A percentile compares a stretch with the other conserved stretches of the same genome.
phyloP scores from a whole-genome alignment of 2,797 vertebrate species.

The Chaenodraco wilsoni region DNA sequence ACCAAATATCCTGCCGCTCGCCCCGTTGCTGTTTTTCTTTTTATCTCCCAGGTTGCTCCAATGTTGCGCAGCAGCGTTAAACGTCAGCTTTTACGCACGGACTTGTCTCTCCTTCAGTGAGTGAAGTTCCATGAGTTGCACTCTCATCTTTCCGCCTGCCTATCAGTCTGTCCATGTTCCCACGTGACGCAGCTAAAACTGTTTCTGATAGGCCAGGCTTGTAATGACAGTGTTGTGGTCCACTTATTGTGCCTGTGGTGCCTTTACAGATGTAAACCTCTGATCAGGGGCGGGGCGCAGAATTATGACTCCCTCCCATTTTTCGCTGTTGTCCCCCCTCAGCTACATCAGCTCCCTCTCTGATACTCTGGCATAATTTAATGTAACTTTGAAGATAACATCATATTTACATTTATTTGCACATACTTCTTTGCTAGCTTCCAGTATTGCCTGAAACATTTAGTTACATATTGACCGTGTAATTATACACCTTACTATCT shows the following conservation, averaged over 20 bases:
- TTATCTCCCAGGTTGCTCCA: slow-evolving; percentile 24
- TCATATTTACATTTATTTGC: background rate
- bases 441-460: background rate
- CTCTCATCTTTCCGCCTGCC: slow-evolving; percentile 82
- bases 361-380: background rate
- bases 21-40: slow-evolving; percentile 40
- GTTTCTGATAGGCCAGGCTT: slow-evolving; percentile 75
- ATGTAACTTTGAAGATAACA: background rate
- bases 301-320: background rate
- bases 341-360: slow-evolving; percentile 14
- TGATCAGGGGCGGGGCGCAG: slow-evolving; percentile 9
- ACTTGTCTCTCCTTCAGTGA: slow-evolving; percentile 66
- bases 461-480: too few relatives aligned
- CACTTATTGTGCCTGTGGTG: slow-evolving; percentile 15
- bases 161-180: slow-evolving; percentile 67
- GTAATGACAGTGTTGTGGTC: slow-evolving; percentile 26
- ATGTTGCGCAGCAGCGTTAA: slow-evolving; percentile 50
- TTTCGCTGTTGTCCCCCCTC: background rate
- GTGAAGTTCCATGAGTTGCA: slow-evolving; percentile 73
- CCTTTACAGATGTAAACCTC: slow-evolving; percentile 50
- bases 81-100: slow-evolving; percentile 64
- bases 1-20: slow-evolving; percentile 52
- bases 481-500: background rate
- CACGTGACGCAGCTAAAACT: slow-evolving; percentile 69
- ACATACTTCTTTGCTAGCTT: background rate